Evolutionary conservation across 2,888 invertebrate species (phyloP), one percentile per base, ranked within the genome.

Genomic region (Euplagia quadripunctaria): DNA sequence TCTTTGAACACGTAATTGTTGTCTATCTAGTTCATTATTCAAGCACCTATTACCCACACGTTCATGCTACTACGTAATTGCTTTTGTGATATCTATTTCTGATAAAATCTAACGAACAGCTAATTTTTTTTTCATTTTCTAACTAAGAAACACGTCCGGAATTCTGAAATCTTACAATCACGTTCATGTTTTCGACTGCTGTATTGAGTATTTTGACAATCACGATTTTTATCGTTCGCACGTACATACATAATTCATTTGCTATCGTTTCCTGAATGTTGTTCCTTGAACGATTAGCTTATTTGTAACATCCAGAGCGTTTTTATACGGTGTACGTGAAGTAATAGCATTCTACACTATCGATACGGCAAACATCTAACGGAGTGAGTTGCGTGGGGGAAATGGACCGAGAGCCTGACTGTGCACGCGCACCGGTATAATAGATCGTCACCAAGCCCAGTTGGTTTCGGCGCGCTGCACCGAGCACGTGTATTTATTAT

Each of bases 321-420:
- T 76, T 31, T 68, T 73, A 65, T 78, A 72, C 69, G 72, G 63
- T 75, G 69, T 84, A 75, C 72, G 75, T 83, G 79, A 75, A 87
- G 85, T 85, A 82, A 84, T 87, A 81, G 85, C 83, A 88, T 89
- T 88, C 82, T 88, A 85, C 85, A 82, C 80, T 88, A 87, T 89
- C 87, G 89, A 92, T 88, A 91, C 88, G 88, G 89, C 88, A 89
- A 90, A 89, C 88, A 88, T 94, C 94, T 94, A 95, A 94, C 94
- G 94, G 94, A 90, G 92, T 91, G 91, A 90, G 91, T 88, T 90
- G 95, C 94, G 95, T 95, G 95, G 95, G 95, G 95, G 95, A 95
- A 96, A 94, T 95, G 95, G 94, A 92, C 93, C 93, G 94, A 89
- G 92, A 91, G 91, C 89, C 91, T 93, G 91, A 89, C 91, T 93